phyloP scores from a whole-genome alignment of 1,140 invertebrate species.

The Lysiphlebus fabarum region DNA sequence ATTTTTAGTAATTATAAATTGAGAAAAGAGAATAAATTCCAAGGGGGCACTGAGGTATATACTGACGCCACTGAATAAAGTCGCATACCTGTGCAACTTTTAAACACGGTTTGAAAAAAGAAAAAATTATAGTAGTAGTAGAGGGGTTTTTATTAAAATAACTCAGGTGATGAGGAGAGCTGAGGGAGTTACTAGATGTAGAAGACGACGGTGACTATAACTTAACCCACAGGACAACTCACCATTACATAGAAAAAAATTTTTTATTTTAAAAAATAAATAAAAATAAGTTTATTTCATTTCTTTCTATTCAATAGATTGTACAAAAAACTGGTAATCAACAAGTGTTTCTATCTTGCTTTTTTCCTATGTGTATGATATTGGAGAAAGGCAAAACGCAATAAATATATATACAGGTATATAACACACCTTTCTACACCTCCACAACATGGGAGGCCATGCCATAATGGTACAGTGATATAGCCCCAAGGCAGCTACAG shows the following conservation, averaged over 20 bases:
- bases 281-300: too few relatives aligned
- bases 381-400: slow-evolving; percentile 15
- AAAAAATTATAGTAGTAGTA: too few relatives aligned
- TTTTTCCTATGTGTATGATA: too few relatives aligned
- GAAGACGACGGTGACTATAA: slow-evolving; percentile 17
- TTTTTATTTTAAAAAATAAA: too few relatives aligned
- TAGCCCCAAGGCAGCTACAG: slow-evolving; percentile 43
- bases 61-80: slow-evolving; percentile 21
- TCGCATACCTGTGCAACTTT: slow-evolving; percentile 13
- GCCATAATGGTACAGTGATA: slow-evolving; percentile 50
- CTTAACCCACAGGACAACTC: too few relatives aligned
- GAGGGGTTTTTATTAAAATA: slow-evolving; percentile 14
- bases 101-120: too few relatives aligned
- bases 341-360: slow-evolving; percentile 3
- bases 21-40: slow-evolving; percentile 21
- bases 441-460: slow-evolving; percentile 33
- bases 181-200: slow-evolving; percentile 21
- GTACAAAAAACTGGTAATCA: too few relatives aligned
- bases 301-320: too few relatives aligned
- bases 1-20: too few relatives aligned
- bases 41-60: slow-evolving; percentile 22
- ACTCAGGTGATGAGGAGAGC: slow-evolving; percentile 25
- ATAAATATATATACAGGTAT: too few relatives aligned
- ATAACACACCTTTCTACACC: too few relatives aligned
- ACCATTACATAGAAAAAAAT: too few relatives aligned